These are phyloP conservation scores for Oxyteleia sp. DNA, from an alignment of 2,888 invertebrate genomes.

Conservation along the genomic window DNA sequence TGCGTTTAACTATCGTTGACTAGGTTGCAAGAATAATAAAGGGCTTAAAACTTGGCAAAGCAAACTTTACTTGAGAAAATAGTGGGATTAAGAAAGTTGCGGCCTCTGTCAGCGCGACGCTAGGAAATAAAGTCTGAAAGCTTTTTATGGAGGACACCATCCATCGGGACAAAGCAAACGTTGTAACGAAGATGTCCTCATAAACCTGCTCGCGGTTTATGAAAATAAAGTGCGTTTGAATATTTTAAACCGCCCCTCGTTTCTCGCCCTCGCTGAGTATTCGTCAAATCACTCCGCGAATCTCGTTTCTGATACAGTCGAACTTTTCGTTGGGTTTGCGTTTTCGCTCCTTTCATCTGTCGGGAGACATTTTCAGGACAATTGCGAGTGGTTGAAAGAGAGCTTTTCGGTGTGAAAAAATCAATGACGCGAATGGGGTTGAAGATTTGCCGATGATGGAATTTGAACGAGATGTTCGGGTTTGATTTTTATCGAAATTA, in stretches of 20 bases:
- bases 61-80: conserved; percentile 51
- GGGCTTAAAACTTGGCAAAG: conserved; percentile 59
- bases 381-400: too few relatives aligned
- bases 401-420: too few relatives aligned
- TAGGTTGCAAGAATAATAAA: conserved; percentile 59
- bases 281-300: background rate
- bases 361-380: background rate
- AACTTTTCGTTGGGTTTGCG: background rate
- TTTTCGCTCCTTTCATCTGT: background rate
- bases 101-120: conserved; percentile 51
- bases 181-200: conserved; percentile 47
- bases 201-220: conserved; percentile 38
- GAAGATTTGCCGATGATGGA: too few relatives aligned
- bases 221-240: conserved; percentile 41
- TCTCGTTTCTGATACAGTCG: background rate
- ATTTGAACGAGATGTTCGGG: too few relatives aligned
- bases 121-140: conserved; percentile 53
- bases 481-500: too few relatives aligned
- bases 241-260: conserved; percentile 23
- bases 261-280: background rate
- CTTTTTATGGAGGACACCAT: conserved; percentile 40
- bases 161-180: conserved; percentile 42
- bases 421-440: too few relatives aligned
- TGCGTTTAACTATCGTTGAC: conserved; percentile 55
- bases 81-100: conserved; percentile 60